Conservation (phyloP, 2,797 vertebrate species). For the Micropoecilia bifurca region DNA sequence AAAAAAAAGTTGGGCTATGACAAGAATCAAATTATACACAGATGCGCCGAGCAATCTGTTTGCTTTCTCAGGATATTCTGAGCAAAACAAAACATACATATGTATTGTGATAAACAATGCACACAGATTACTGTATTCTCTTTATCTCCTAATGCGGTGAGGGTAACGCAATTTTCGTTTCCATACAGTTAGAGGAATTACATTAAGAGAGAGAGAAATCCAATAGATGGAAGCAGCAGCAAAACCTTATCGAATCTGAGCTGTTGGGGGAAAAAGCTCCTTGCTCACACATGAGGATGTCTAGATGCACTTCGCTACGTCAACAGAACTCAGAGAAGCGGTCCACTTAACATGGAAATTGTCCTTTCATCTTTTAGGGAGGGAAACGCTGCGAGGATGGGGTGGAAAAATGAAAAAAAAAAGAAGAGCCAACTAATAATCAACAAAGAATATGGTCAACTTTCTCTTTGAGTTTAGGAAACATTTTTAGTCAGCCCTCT, state of each 20-base stretch:
- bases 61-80: slow-evolving; percentile 42
- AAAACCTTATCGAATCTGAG: slow-evolving; percentile 62
- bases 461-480: slow-evolving; percentile 33
- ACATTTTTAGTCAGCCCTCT: slow-evolving; percentile 26
- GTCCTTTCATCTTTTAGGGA: slow-evolving; percentile 66
- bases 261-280: slow-evolving; percentile 43
- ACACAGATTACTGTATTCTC: slow-evolving; percentile 48
- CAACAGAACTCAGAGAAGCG: slow-evolving; percentile 55
- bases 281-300: slow-evolving; percentile 40
- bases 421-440: slow-evolving; percentile 58
- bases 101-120: slow-evolving; percentile 61
- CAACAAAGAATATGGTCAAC: slow-evolving; percentile 52
- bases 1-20: slow-evolving; percentile 57
- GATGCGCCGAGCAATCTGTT: slow-evolving; percentile 62
- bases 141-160: slow-evolving; percentile 54
- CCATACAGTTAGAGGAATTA: slow-evolving; percentile 43
- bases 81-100: slow-evolving; percentile 59
- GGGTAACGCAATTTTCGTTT: slow-evolving; percentile 58
- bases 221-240: slow-evolving; percentile 46
- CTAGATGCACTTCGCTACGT: slow-evolving; percentile 41
- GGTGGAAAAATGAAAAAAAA: background rate
- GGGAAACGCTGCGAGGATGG: slow-evolving; percentile 36
- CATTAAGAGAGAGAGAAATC: slow-evolving; percentile 45
- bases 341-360: slow-evolving; percentile 80
- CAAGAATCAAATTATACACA: slow-evolving; percentile 67